Conservation (phyloP, 35 echinoderm and acorn worm species). For the Lytechinus pictus region DNA sequence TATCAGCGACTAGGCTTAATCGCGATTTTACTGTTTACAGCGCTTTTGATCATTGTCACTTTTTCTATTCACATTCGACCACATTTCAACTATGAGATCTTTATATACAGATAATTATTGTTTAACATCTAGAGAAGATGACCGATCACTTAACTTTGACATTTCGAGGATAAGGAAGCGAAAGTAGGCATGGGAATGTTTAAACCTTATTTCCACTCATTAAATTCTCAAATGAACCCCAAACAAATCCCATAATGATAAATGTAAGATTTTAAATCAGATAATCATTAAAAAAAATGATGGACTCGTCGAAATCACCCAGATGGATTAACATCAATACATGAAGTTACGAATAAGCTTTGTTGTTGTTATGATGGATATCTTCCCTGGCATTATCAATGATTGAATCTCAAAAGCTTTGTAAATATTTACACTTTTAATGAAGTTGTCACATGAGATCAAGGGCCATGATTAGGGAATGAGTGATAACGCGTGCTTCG, state of each 20-base stretch:
- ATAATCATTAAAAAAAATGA: neutral
- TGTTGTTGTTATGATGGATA: neutral
- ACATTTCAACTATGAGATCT: neutral
- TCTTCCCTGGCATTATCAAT: neutral
- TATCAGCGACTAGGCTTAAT: no score
- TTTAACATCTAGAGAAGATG: neutral
- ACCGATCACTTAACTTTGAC: neutral
- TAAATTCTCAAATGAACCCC: neutral
- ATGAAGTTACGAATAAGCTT: neutral
- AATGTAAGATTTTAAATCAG: neutral
- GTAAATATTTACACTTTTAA: neutral
- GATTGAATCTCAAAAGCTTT: neutral
- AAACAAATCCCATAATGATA: neutral
- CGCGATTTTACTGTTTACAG: no score
- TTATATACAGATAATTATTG: neutral
- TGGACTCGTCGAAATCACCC: neutral
- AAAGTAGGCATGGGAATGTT: neutral
- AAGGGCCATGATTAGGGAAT: neutral
- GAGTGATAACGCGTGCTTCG: neutral
- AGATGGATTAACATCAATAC: neutral
- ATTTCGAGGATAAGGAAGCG: neutral
- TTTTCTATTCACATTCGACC: neutral
- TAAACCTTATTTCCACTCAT: neutral
- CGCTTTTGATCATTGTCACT: neutral
- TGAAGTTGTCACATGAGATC: neutral